These are phyloP conservation scores for Pipistrellus pipistrellus DNA, from an alignment of 2,797 vertebrate species.

Conservation along the genomic window DNA sequence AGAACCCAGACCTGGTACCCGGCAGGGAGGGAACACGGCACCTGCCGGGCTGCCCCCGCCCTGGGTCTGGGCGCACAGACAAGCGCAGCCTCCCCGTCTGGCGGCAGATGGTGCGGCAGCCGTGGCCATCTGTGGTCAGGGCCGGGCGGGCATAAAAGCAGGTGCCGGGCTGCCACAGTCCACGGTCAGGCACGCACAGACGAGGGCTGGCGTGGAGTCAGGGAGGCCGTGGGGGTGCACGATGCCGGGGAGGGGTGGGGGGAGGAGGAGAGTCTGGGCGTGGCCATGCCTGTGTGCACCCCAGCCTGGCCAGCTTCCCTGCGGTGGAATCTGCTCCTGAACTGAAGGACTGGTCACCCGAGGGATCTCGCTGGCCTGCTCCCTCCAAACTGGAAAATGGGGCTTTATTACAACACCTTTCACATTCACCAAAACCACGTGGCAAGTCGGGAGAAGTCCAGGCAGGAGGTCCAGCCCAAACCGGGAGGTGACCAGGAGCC, in stretches of 20 bases:
- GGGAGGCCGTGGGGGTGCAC: fast-evolving
- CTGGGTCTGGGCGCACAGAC: background rate
- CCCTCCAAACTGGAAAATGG: background rate
- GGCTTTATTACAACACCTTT: background rate
- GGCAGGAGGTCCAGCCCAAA: background rate
- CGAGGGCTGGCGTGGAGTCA: fast-evolving
- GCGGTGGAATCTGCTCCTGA: too few species aligned
- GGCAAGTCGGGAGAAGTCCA: fast-evolving
- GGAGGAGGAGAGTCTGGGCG: background rate
- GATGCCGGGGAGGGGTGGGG: too few species aligned
- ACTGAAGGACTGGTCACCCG: too few species aligned
- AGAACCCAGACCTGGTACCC: background rate
- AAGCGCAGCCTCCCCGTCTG: fast-evolving
- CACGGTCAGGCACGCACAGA: fast-evolving
- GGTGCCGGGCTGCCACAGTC: background rate
- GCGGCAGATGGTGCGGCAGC: too few species aligned
- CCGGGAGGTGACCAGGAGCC: background rate
- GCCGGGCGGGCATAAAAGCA: background rate
- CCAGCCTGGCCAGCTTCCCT: too few species aligned
- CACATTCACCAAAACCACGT: too few species aligned
- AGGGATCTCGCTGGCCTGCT: fast-evolving
- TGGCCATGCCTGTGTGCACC: fast-evolving
- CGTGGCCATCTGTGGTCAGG: fast-evolving
- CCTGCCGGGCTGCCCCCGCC: fast-evolving
- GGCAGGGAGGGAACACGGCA: fast-evolving